A percentile compares a stretch with the other conserved stretches of the same genome.
These are phyloP conservation scores for Tethya wilhelma DNA, from an alignment of 37 sponge, comb jelly and placozoan genomes.

Conservation along the genomic window DNA sequence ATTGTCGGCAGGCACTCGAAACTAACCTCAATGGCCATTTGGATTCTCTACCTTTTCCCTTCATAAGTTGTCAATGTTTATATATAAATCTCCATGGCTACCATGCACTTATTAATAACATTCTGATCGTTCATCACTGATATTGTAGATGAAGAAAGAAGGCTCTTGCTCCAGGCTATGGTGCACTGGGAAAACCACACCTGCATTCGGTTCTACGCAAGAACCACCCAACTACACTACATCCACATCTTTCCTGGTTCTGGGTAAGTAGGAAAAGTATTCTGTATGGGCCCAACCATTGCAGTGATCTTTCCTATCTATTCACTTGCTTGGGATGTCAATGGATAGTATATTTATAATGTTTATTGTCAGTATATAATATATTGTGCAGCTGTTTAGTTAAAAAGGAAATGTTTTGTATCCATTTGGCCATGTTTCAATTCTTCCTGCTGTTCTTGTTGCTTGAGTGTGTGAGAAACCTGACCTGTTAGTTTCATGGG, in stretches of 20 bases:
- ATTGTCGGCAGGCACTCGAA: too few species aligned
- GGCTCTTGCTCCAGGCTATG: constrained; percentile 61
- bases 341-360: background rate
- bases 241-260: constrained; percentile 68
- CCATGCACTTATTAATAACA: background rate
- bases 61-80: background rate
- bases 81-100: background rate
- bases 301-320: background rate
- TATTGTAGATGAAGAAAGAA: constrained; percentile 44
- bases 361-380: too few species aligned
- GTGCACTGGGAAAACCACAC: constrained; percentile 77
- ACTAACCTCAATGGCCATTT: too few species aligned
- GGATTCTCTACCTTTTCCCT: too few species aligned
- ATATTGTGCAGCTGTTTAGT: background rate
- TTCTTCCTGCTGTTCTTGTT: background rate
- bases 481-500: too few species aligned
- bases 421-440: background rate
- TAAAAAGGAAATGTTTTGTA: background rate
- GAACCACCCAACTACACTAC: constrained; percentile 30
- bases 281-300: background rate
- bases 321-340: background rate
- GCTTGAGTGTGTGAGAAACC: too few species aligned
- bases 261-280: constrained; percentile 39
- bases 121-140: background rate
- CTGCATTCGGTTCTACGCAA: constrained; percentile 65